Conservation (phyloP, 2,797 vertebrate genomes). For the Numenius phaeopus region DNA sequence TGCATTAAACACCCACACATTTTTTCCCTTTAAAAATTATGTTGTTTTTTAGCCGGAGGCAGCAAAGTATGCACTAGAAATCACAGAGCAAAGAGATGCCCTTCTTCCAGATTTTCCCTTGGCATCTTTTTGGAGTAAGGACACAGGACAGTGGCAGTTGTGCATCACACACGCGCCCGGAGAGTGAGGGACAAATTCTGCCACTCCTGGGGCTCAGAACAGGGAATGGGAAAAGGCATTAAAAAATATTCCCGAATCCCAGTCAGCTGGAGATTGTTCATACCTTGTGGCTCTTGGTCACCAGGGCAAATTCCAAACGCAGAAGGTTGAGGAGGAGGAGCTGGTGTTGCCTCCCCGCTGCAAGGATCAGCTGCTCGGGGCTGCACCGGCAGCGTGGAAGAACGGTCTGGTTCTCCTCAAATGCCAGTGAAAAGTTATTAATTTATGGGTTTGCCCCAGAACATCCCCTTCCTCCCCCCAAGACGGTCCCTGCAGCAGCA, state of each 20-base stretch:
- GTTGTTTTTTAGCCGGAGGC: neutral
- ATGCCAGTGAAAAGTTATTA: neutral
- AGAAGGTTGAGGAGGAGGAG: neutral
- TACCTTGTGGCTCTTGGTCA: neutral
- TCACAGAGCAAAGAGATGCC: neutral
- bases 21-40: neutral
- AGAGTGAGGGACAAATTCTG: fast-evolving
- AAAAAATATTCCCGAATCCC: fast-evolving
- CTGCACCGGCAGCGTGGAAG: fast-evolving
- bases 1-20: conserved; percentile 5
- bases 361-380: neutral
- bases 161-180: fast-evolving
- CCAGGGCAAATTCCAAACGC: fast-evolving
- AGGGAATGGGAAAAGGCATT: fast-evolving
- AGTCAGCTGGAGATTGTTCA: fast-evolving
- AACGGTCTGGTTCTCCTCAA: neutral
- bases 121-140: fast-evolving
- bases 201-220: neutral
- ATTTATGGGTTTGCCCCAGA: neutral
- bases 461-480: neutral
- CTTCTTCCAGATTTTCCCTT: neutral
- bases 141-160: fast-evolving
- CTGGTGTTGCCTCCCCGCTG: neutral
- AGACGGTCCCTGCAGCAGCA: neutral
- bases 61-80: neutral